Evolutionary conservation across 1,140 invertebrate genomes (phyloP), one percentile per base, ranked within the genome.

Genomic region (Maniola jurtina): DNA sequence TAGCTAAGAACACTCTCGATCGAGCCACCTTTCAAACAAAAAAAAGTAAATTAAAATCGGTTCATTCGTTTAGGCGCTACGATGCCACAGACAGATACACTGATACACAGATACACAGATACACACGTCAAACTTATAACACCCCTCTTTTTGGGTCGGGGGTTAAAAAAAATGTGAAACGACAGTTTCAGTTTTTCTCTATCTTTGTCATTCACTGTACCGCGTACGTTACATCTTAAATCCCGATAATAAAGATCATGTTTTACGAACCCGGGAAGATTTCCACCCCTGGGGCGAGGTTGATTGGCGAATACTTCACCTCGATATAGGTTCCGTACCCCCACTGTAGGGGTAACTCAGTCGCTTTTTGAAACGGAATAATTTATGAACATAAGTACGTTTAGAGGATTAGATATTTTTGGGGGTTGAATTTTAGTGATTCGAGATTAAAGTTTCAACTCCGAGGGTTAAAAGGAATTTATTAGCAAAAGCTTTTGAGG

Each of bases 261-360:
- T 67, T 69, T 69, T 69, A 69, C 52, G 67, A 71, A 40, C 56
- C 61, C 54, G 57, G 50, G 33, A 61, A 40, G 56, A 59, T 55
- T 35, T 16, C 56, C 42, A 54, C 45, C 65, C 65, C 61, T 50
- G 65, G 59, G 61, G 61, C 36, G 70, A 56, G 48, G 68, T 71
- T 68, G 65, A 71, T 67, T 71, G 65, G 65, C 65, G 55, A 64
- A 71, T 71, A 68, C 57, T 68, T 68, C 61, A 64, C 60, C 61
- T 48, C 42, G 54, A 67, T 61, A 40, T 11, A 11, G 62, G 61
- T 50, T 66, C 16, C 6, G 10, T 61, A 65, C 50, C 35, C 35
- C 36, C 36, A 47, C 67, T 60, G 64, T 70, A 62, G 54, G 50
- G 38, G 45, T 61, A 14, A 52, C 52, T 35, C 14, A 47, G 16